These are phyloP conservation scores for Dicranocentrus wangi DNA, from an alignment of 2,888 invertebrate genomes.

Conservation along the genomic window DNA sequence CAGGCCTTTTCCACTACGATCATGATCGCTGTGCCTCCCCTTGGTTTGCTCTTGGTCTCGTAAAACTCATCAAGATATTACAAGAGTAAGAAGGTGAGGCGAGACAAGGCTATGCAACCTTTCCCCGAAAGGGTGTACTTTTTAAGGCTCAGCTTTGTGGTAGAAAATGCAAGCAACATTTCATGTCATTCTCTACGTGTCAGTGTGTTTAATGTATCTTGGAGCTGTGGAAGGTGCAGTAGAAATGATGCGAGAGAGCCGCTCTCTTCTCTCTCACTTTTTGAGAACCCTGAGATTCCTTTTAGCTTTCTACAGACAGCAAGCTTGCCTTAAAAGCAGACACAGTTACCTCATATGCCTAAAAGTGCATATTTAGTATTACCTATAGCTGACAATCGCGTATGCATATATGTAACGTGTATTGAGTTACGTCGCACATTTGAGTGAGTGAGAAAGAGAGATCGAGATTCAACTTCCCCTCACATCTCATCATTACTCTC, in stretches of 20 bases:
- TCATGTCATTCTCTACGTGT: conserved; percentile 7
- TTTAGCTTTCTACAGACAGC: conserved; percentile 35
- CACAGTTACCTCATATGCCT: neutral
- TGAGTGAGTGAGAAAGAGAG: conserved; percentile 43
- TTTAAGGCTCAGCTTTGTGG: conserved; percentile 10
- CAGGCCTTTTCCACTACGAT: neutral
- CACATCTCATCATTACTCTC: conserved; percentile 27
- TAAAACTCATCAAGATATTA: neutral
- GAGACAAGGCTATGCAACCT: conserved; percentile 38
- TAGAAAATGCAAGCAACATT: conserved; percentile 11
- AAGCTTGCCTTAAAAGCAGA: neutral
- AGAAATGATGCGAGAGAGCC: neutral
- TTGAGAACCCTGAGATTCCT: conserved; percentile 36
- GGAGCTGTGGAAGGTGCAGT: neutral
- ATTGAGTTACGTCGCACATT: neutral
- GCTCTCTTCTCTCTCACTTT: conserved; percentile 24
- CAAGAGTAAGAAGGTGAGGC: neutral
- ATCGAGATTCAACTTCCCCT: conserved; percentile 40
- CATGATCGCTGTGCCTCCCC: conserved; percentile 7
- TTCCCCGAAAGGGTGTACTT: conserved; percentile 43
- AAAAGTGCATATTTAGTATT: neutral
- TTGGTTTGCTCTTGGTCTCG: conserved; percentile 33
- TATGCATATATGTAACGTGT: no score
- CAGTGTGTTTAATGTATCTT: neutral
- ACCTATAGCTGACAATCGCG: neutral